Percentiles rank a stretch among this genome's conserved stretches.
Conservation (phyloP, 2,797 vertebrate species). For the Caiman crocodilus region DNA sequence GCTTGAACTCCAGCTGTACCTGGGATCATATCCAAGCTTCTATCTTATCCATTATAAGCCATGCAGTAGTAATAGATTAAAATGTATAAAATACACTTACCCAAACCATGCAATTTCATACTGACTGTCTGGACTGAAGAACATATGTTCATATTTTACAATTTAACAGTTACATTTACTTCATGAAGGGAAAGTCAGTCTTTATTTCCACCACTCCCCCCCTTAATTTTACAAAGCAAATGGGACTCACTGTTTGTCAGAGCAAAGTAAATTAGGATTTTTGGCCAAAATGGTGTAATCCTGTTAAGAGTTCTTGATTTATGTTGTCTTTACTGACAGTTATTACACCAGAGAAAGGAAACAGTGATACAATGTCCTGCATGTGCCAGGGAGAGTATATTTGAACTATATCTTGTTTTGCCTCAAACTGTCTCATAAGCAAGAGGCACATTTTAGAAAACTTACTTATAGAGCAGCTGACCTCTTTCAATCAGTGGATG, state of each 20-base stretch:
- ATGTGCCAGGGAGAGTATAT: neutral
- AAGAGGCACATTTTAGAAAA: neutral
- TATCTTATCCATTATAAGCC: constrained; percentile 40
- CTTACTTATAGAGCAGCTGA: neutral
- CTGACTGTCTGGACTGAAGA: constrained; percentile 32
- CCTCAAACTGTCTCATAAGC: constrained; percentile 56
- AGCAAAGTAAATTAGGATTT: neutral
- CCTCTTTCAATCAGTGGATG: constrained; percentile 50
- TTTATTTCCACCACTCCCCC: neutral
- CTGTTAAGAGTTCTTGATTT: constrained; percentile 18
- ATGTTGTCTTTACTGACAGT: constrained; percentile 3
- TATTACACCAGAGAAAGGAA: constrained; percentile 14
- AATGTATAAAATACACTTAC: constrained; percentile 7
- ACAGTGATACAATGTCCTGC: neutral
- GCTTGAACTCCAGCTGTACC: constrained; percentile 53
- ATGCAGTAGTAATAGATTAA: constrained; percentile 34
- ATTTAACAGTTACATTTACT: constrained; percentile 10
- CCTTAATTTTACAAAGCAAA: neutral
- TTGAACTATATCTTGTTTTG: constrained; percentile 40
- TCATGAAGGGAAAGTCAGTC: neutral
- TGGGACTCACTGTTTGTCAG: neutral
- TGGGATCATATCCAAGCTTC: constrained; percentile 70
- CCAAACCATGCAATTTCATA: constrained; percentile 26
- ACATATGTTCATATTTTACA: constrained; percentile 23
- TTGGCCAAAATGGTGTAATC: neutral